Percentiles rank a stretch among this genome's conserved stretches.
These are phyloP conservation scores for Uria aalge DNA, from an alignment of 2,113 vertebrate genomes.

Conservation along the genomic window DNA sequence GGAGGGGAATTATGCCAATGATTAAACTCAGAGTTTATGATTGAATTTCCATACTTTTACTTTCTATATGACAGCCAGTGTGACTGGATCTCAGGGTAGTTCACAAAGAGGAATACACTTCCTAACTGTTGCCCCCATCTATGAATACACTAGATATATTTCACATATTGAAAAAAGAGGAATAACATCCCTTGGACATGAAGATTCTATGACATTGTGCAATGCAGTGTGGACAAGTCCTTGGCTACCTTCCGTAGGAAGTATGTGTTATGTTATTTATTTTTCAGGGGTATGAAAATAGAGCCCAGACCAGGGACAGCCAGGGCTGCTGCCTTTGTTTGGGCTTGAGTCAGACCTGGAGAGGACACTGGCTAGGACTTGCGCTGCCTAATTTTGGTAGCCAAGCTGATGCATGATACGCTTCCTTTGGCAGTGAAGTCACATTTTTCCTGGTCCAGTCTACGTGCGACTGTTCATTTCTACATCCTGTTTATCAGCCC, in stretches of 20 bases:
- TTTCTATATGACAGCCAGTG: background rate
- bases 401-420: background rate
- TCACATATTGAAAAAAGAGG: background rate
- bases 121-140: background rate
- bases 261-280: slow-evolving; percentile 26
- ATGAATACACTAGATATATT: background rate
- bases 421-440: background rate
- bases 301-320: background rate
- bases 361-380: background rate
- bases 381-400: background rate
- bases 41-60: slow-evolving; percentile 9
- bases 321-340: background rate
- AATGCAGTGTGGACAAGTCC: background rate
- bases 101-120: background rate
- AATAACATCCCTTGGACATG: background rate
- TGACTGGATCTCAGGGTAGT: background rate
- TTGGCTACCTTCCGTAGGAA: slow-evolving; percentile 26
- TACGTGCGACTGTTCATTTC: background rate
- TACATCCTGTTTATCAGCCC: background rate
- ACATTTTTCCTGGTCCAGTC: background rate
- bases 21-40: slow-evolving; percentile 10
- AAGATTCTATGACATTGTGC: background rate
- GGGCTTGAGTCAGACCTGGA: background rate
- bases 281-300: slow-evolving; percentile 12
- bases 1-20: background rate